Percentiles rank a stretch among this genome's conserved stretches.
These are phyloP conservation scores for Papilio xuthus DNA, from an alignment of 1,140 invertebrate species.

Conservation along the genomic window DNA sequence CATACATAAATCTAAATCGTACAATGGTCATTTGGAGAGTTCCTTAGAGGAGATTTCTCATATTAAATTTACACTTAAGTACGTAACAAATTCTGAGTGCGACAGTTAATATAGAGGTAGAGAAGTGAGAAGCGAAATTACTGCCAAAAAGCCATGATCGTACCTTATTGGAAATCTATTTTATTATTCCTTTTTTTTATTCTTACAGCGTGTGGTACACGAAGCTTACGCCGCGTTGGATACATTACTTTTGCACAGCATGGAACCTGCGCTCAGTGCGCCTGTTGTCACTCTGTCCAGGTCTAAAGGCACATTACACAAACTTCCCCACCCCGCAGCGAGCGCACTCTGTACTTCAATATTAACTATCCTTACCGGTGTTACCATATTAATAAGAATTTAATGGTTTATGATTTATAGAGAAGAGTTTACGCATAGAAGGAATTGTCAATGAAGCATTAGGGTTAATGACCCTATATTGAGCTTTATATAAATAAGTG, in stretches of 20 bases:
- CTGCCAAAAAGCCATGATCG: too few relatives aligned
- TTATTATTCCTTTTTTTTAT: neutral
- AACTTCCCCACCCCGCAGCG: neutral
- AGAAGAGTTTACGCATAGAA: conserved; percentile 8
- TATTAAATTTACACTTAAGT: too few relatives aligned
- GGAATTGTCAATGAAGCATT: neutral
- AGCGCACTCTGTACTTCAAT: conserved; percentile 11
- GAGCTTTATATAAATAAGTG: conserved; percentile 21
- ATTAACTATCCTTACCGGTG: conserved; percentile 14
- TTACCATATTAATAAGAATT: conserved; percentile 28
- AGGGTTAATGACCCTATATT: neutral
- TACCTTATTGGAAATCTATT: too few relatives aligned
- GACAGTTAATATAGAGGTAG: too few relatives aligned
- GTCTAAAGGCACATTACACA: conserved; percentile 38
- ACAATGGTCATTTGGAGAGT: too few relatives aligned
- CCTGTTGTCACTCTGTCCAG: conserved; percentile 45
- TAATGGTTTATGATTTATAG: conserved; percentile 27
- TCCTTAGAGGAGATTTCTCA: too few relatives aligned
- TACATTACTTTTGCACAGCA: conserved; percentile 61
- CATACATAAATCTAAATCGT: too few relatives aligned
- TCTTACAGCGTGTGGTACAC: conserved; percentile 67
- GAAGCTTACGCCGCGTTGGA: conserved; percentile 70
- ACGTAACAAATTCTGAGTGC: too few relatives aligned
- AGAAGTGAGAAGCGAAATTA: too few relatives aligned
- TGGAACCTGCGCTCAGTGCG: conserved; percentile 43